Base-by-base conservation (phyloP, 2,888 invertebrate genomes). In the Pollenia angustigena region DNA sequence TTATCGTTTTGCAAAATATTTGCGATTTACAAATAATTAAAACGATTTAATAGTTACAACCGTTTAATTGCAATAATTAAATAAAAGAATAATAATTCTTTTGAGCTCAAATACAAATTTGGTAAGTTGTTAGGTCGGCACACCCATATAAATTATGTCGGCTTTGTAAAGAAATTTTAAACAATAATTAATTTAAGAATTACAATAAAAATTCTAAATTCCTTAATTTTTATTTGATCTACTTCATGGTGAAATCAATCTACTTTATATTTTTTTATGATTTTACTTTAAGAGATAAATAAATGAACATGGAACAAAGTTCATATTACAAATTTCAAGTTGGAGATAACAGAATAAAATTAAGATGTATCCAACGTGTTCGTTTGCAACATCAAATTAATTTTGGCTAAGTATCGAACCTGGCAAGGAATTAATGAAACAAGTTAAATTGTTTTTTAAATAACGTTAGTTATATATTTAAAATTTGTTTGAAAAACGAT, bases 271-370 rank as follows among this genome's bases (percentile, higher is more conserved):
- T 12, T 16, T 3, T 46, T 44, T 18, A 23, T 52, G 64, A 64
- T 48, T 18, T 23, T 42, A 44, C 40, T 10, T 18, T 4, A 10
- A 18, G 10, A 56, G 40, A 60, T 10, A 48, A 46, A 16, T 48
- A 40, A 12, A 32, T 23, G 23, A n/a, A 14, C 12, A 48, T 23
- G 44, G 82, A 64, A 23, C 76, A 83, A 83, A 78, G 83, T 83
- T 64, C 83, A 83, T 46, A 23, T 23, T 72, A 18, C 23, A 64
- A 64, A 76, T 10, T 11, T 32, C 14, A 50, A 68, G 44, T 72
- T 56, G 10, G 8, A n/a, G 16, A 32, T 46, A 42, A 52, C 8
- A 11, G 6, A 32, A 56, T 56, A n/a, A 14, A 16, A 4, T 32
- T 44, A 32, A 12, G 14, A 32, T 32, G 10, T 1, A 2, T 44